Evolutionary conservation across 2,797 vertebrate species (phyloP), one percentile per base, ranked within the genome.

Genomic region (Capromys pilorides): DNA sequence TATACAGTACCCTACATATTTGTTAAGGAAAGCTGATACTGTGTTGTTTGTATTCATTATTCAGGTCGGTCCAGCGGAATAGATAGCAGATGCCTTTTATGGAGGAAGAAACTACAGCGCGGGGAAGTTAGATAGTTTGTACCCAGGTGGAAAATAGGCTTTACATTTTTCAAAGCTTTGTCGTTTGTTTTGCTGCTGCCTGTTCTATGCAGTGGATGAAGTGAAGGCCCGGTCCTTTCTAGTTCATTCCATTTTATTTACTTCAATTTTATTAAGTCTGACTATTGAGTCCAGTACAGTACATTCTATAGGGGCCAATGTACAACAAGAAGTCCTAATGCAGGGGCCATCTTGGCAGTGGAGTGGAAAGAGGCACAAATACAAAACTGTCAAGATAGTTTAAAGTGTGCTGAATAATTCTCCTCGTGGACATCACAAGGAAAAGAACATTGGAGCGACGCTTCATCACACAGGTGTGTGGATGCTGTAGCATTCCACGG

Each of bases 401-500:
- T 49, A 21, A 75, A 67, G 31, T 28, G 7, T 80, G 3, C 26
- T 62, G 49, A 79, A 73, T 82, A 54, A 71, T 31, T 24, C 36
- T 90, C 33, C 87, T 26, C 45, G 11, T 57, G 77, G 39, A 67
- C 24, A 19, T 80, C 31, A 19, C 81, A 57, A 80, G 88, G 85
- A 89, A 71, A 62, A 80, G 71, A 33, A 57, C 18, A 10, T 7
- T 21, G 2, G 49, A 78, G 18, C 9, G 83, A 4, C 67, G 96
- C 69, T 86, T 84, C 49, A 54, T 66, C 73, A 78, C 36, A 45
- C n/a, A 64, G 69, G 54, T 91, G 90, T 26, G 41, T 18, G 33
- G 88, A 77, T 28, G 41, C 59, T 79, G 92, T 67, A 80, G 75
- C 62, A 82, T 93, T 83, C 78, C 36, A n/a, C 77, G 78, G 61